These are phyloP conservation scores for Hafferia zeledoni DNA, from an alignment of 2,797 vertebrate species.

Conservation along the genomic window DNA sequence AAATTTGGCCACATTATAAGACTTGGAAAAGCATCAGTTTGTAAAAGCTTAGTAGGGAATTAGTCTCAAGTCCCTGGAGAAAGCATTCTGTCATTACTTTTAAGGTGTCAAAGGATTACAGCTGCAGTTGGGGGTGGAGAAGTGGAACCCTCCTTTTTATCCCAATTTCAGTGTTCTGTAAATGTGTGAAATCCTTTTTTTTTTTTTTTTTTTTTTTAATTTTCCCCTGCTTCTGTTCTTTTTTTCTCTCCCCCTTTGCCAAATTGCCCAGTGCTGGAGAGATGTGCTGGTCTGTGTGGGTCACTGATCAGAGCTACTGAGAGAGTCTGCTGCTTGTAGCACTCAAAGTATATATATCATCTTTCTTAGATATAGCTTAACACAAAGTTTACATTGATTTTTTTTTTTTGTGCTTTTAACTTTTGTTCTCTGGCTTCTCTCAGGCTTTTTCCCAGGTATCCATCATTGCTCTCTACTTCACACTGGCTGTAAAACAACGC, in stretches of 20 bases:
- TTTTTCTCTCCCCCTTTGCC: not conserved
- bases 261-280: not conserved
- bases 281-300: not conserved
- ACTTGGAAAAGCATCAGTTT: conserved; percentile 27
- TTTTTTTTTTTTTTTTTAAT: no score
- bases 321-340: not conserved
- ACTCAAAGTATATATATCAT: not conserved
- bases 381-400: no score
- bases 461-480: conserved; percentile 1
- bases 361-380: not conserved
- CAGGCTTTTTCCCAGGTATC: conserved; percentile 3
- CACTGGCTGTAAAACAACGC: conserved; percentile 2
- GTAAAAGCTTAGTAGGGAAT: not conserved
- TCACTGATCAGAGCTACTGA: not conserved
- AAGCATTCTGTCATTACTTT: conserved; percentile 14
- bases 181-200: not conserved
- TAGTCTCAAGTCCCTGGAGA: not conserved
- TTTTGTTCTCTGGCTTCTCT: conserved; percentile 13
- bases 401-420: not conserved
- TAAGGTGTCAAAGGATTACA: conserved; percentile 16
- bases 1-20: conserved; percentile 28
- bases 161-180: not conserved
- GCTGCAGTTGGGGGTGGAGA: not conserved
- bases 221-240: no score
- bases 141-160: not conserved